phyloP scores from a whole-genome alignment of 2,797 vertebrate genomes.

The Enteromius unitaeniatus region DNA sequence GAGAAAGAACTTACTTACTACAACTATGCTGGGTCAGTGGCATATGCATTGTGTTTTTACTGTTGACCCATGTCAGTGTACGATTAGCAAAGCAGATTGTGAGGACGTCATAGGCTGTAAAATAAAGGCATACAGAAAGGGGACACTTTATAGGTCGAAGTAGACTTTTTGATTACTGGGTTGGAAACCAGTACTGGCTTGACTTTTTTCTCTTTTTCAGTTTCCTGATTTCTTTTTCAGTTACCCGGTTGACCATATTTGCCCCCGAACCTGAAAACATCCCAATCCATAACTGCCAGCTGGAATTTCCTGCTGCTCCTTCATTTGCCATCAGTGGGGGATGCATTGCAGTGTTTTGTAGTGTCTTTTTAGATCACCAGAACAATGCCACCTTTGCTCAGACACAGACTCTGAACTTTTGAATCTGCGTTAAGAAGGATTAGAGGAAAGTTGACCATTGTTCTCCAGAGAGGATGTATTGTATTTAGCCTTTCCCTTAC shows the following conservation, averaged over 20 bases:
- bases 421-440: conserved; percentile 49
- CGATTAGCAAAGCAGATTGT: conserved; percentile 15
- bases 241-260: conserved; percentile 6
- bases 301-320: conserved; percentile 51
- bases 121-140: conserved; percentile 16
- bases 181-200: conserved; percentile 36
- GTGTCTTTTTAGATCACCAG: conserved; percentile 44
- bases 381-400: conserved; percentile 59
- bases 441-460: conserved; percentile 63
- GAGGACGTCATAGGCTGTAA: conserved; percentile 17
- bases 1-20: conserved; percentile 28
- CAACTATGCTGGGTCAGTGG: conserved; percentile 28
- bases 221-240: background rate
- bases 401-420: conserved; percentile 46
- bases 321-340: conserved; percentile 33
- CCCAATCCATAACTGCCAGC: conserved; percentile 36
- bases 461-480: conserved; percentile 53
- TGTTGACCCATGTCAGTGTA: conserved; percentile 19
- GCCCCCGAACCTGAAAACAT: conserved; percentile 24
- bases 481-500: conserved; percentile 55
- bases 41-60: conserved; percentile 27
- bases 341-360: conserved; percentile 43
- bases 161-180: conserved; percentile 47
- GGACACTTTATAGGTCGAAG: conserved; percentile 1
- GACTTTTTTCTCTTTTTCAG: conserved; percentile 21